phyloP scores from a whole-genome alignment of 2,888 invertebrate species.

The Eutolmus rufibarbis region DNA sequence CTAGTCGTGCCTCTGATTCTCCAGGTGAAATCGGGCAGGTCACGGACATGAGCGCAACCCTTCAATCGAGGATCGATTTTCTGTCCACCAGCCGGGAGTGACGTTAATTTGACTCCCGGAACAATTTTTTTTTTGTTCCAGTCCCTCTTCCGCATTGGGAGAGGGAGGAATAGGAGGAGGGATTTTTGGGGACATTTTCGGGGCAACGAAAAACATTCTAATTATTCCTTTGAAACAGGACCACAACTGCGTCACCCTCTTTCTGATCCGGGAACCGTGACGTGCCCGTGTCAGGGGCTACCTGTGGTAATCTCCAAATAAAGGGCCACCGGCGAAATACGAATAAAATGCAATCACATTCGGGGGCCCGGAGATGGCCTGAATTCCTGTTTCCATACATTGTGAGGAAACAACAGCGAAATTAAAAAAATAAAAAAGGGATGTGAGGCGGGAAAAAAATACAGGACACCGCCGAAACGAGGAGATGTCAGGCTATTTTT shows the following conservation, averaged over 20 bases:
- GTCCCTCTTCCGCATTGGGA: not conserved
- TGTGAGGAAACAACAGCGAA: not conserved
- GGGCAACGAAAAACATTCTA: not conserved
- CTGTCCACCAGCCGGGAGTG: not conserved
- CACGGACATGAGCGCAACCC: not conserved
- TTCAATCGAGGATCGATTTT: not conserved
- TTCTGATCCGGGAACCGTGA: not conserved
- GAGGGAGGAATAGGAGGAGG: not conserved
- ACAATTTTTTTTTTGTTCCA: not conserved
- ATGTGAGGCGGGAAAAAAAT: not conserved
- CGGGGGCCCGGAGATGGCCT: not conserved
- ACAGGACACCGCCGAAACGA: not conserved
- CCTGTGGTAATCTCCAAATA: not conserved
- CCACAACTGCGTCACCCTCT: not conserved
- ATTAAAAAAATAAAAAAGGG: not conserved
- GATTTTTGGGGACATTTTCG: not conserved
- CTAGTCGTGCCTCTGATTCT: not conserved
- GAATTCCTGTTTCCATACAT: not conserved
- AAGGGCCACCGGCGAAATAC: not conserved
- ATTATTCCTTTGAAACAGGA: not conserved
- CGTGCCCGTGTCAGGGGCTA: not conserved
- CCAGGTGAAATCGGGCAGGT: not conserved
- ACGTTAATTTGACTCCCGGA: not conserved
- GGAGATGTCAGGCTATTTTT: not conserved
- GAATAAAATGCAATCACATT: slow-evolving; percentile 9